Base-by-base conservation (phyloP, 2,888 invertebrate genomes). In the Strigamia transsilvanica region DNA sequence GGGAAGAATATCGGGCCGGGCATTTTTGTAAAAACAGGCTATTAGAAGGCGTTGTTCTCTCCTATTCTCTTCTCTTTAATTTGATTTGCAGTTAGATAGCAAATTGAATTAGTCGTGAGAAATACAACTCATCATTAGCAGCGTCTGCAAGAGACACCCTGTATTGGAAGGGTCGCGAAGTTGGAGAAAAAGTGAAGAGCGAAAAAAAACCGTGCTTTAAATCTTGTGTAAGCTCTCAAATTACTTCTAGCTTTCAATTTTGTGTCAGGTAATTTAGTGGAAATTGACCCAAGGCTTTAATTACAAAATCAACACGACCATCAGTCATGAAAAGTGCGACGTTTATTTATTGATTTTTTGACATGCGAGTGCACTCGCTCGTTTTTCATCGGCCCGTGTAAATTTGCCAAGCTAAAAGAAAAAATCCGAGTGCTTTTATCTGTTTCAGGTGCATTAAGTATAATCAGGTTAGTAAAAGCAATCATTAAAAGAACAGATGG, bases 61-160 rank as follows among this genome's bases (percentile, higher is more conserved):
- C n/a, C n/a, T n/a, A n/a, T n/a, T n/a, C n/a, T n/a, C n/a, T n/a
- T 61, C 61, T 80, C 80, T 81, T 80, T 42, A 61, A 80, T 46
- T 41, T 81, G 46, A 18, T 34, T 66, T 12, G 51, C 18, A 12
- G 81, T 42, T 51, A 77, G 27, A 80, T 83, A 10, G 61, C 61
- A 61, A 23, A 6, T 61, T 21, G 23, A 61, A 61, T 61, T 61
- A 61, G 61, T 61, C 61, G 18, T 61, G 61, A 10, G 23, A 51
- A 13, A 18, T 61, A 61, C 61, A 61, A 61, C 61, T 61, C 61
- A 61, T 61, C 61, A 61, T 61, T 61, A 61, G 61, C 3, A 61
- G 23, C 6, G 61, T 23, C 61, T 61, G 61, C 61, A 61, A n/a
- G n/a, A 61, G 61, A 61, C 61, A 61, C 61, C 18, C 18, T 18